These are phyloP conservation scores for Rana temporaria DNA, from an alignment of 2,113 vertebrate species.

Conservation along the genomic window DNA sequence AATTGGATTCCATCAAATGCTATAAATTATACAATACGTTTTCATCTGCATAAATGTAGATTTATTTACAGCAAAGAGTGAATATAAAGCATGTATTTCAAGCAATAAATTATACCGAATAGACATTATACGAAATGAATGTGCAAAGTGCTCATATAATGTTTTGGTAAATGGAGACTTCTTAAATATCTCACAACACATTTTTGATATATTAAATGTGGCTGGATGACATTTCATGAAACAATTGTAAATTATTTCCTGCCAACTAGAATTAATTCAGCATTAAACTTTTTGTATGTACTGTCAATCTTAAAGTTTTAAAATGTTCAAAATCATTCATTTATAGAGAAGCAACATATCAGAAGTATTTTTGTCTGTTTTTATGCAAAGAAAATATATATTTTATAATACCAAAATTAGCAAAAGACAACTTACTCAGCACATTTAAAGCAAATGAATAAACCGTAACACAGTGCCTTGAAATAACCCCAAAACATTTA, in stretches of 20 bases:
- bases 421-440: no score
- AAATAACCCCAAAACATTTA: no score
- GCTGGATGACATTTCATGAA: conserved; percentile 33
- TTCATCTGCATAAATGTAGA: conserved; percentile 58
- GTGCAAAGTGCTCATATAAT: conserved; percentile 37
- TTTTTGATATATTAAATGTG: conserved; percentile 42
- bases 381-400: no score
- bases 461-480: no score
- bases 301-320: not conserved
- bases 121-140: conserved; percentile 51
- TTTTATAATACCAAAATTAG: no score
- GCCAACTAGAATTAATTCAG: not conserved
- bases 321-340: not conserved
- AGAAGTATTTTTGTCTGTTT: no score
- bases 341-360: no score
- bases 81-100: conserved; percentile 43
- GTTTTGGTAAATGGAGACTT: conserved; percentile 53
- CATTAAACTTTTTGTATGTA: not conserved
- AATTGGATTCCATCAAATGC: conserved; percentile 49
- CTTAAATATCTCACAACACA: conserved; percentile 49
- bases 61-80: conserved; percentile 54
- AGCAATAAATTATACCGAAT: conserved; percentile 47
- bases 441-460: no score
- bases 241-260: conserved; percentile 15
- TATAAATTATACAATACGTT: conserved; percentile 53